A percentile compares a stretch with the other conserved stretches of the same genome.
These are phyloP conservation scores for Ctenomys sociabilis DNA, from an alignment of 2,113 vertebrate species.

Conservation along the genomic window DNA sequence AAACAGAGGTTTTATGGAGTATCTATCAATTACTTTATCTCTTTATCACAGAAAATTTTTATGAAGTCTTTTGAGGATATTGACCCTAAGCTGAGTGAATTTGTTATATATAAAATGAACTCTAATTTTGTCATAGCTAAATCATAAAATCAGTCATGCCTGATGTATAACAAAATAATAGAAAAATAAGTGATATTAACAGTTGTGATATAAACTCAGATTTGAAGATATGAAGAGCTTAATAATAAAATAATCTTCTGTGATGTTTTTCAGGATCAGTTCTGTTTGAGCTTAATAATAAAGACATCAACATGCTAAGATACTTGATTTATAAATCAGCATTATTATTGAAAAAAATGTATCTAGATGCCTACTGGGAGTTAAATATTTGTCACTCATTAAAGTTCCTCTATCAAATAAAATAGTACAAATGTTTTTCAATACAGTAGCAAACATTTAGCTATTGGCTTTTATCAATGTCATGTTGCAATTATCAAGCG, in stretches of 20 bases:
- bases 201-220: neutral
- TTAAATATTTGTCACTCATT: neutral
- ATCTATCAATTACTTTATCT: neutral
- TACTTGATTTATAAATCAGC: neutral
- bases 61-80: slow-evolving; percentile 35
- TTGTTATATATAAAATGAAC: neutral
- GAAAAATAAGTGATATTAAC: neutral
- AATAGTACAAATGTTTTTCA: neutral
- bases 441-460: neutral
- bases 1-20: neutral
- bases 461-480: neutral
- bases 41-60: neutral
- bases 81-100: neutral
- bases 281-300: neutral
- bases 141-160: neutral
- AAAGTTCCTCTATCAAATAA: neutral
- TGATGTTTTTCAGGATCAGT: neutral
- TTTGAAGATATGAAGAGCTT: neutral
- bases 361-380: neutral
- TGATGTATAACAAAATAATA: neutral
- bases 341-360: neutral
- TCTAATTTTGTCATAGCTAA: neutral
- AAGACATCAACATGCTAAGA: neutral
- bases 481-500: neutral
- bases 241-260: neutral